These are phyloP conservation scores for Blennius ocellaris DNA, from an alignment of 2,113 vertebrate genomes.

Conservation along the genomic window DNA sequence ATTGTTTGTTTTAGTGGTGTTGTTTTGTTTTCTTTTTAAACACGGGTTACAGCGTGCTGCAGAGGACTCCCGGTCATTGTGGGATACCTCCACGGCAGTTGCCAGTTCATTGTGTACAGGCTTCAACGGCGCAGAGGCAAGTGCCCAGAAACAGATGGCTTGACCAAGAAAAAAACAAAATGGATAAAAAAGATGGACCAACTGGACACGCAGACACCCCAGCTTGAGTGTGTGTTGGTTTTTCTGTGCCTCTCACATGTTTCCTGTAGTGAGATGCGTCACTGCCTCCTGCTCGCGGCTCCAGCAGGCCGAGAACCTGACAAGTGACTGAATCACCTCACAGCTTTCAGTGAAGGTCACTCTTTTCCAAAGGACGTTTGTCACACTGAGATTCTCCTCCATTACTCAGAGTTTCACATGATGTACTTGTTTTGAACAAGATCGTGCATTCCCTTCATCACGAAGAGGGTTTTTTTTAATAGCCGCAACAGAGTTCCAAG, in stretches of 20 bases:
- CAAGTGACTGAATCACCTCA: slow-evolving; percentile 6
- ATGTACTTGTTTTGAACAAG: no score
- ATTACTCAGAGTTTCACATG: no score
- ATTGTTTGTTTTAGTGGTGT: neutral
- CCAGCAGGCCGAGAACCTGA: slow-evolving; percentile 9
- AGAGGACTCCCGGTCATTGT: neutral
- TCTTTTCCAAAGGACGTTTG: neutral
- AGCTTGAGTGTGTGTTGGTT: slow-evolving; percentile 35
- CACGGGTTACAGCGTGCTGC: neutral
- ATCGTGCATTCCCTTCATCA: no score
- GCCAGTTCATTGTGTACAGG: neutral
- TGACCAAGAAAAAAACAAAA: slow-evolving; percentile 1
- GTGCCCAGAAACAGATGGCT: slow-evolving; percentile 26
- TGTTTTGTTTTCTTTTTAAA: slow-evolving; percentile 8
- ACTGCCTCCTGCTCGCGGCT: slow-evolving; percentile 23
- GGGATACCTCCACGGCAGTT: neutral
- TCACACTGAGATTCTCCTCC: neutral
- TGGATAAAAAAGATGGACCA: slow-evolving; percentile 3
- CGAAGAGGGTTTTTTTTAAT: no score
- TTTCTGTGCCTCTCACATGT: slow-evolving; percentile 20
- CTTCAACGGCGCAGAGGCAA: slow-evolving; percentile 5
- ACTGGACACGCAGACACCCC: slow-evolving; percentile 32
- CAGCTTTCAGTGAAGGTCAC: slow-evolving; percentile 11
- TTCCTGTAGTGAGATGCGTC: slow-evolving; percentile 45
- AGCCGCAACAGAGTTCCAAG: no score